Base-by-base conservation (phyloP, 2,797 vertebrate genomes). In the Acridotheres tristis region DNA sequence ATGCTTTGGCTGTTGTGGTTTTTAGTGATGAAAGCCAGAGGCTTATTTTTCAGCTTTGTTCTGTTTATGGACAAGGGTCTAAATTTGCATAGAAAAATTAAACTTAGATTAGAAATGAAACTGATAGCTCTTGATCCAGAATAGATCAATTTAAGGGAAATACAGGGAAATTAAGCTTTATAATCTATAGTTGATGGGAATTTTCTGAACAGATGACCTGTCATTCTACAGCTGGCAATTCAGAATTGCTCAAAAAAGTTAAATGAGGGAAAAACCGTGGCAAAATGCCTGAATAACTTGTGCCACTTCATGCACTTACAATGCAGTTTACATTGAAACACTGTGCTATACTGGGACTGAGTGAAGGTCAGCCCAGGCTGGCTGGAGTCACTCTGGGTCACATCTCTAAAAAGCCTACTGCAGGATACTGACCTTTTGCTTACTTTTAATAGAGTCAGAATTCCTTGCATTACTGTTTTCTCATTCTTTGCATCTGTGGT, bases 301-400 rank as follows among this genome's bases (percentile, higher is more conserved):
- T 83, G 34, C 75, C 25, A 19, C 77, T 80, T n/a, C 3, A 0
- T 81, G 82, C 47, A 47, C 5, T 71, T 83, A 42, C 62, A 16
- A 1, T 55, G 76, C 61, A 38, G 75, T 93, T 86, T 73, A 25
- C 71, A 10, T 3, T 69, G 42, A 90, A 67, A 32, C 42, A 2
- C 65, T 74, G 74, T 86, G 88, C 96, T 97, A 81, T 96, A 67
- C 93, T 96, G 82, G 71, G 87, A 62, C 6, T 5, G 2, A 42
- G 65, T 10, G 83, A 69, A 90, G 96, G 96, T 95, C 89, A 93
- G 59, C 20, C 8, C 0, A 6, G 96, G 95, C 40, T 82, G 66
- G 13, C 74, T 65, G 76, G 15, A 83, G 96, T 95, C 94, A 89
- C 61, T 74, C 86, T 53, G 78, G 95, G 96, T 91, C 96, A 75